Evolutionary conservation across 1,140 invertebrate genomes (phyloP), one percentile per base, ranked within the genome.

Genomic region (Sarcophaga peregrina): DNA sequence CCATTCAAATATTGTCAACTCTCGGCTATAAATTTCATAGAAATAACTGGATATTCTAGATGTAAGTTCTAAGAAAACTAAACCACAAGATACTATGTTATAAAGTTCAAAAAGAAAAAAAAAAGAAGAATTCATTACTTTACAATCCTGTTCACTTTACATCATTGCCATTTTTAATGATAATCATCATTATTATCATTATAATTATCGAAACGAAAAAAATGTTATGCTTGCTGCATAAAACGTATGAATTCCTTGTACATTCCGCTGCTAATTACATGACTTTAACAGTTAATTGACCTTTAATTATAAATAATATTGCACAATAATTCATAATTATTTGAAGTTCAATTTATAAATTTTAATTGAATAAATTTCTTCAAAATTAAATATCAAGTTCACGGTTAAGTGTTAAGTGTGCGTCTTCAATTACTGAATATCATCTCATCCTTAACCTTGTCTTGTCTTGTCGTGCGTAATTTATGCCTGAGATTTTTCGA

Each of bases 131-230:
- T 3, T 15, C 54, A 58, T 7, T 58, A 13, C 54, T 58, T 58
- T n/a, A 58, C 1, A 15, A 58, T 13, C 1, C 54, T 58, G 54
- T n/a, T 15, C 13, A 7, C 3, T 58, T 58, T n/a, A 58, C 54
- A n/a, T 58, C n/a, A 58, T 58, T 58, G n/a, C n/a, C 54, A 58
- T 58, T 58, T 37, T n/a, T 58, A 58, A 58, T 58, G 54, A 58
- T 37, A 37, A 37, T 37, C 25, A 37, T 37, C 54, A n/a, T 58
- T 37, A 37, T 37, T 37, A 37, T 37, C 4, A 37, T 37, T 4
- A 37, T 37, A 37, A 37, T 37, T 37, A 37, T 37, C 25, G 25
- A 37, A 37, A 37, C 25, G 25, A 37, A 37, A 37, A 37, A 37
- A 37, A 37, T 37, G 4, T 37, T 37, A 2, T 37, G 1, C 25